Base-by-base conservation (phyloP, 2,888 invertebrate species). In the Diplolepis rosae region DNA sequence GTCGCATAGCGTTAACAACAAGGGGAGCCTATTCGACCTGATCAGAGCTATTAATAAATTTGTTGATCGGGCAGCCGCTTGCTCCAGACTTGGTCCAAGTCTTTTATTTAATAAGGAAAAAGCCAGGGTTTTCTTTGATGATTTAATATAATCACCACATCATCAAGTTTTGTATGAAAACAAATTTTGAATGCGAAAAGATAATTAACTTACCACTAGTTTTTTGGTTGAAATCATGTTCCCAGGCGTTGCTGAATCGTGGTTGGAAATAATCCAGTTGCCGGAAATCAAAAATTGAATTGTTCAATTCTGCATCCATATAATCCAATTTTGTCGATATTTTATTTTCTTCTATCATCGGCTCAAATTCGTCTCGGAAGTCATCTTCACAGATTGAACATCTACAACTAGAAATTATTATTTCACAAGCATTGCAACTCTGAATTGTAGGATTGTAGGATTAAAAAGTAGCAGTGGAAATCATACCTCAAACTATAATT, bases 251-350 rank as follows among this genome's bases (percentile, higher is more conserved):
- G 24, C 24, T n/a, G 3, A 61, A n/a, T 61, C 35, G 22, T n/a
- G n/a, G 24, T n/a, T 39, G 39, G 27, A 32, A 39, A 39, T 61
- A 39, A 61, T 61, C n/a, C 39, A n/a, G 11, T 35, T 61, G 22
- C 35, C 35, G 7, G 39, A 61, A 22, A 66, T 78, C 72, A 65
- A 30, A 39, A 28, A 39, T 68, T 13, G 68, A 70, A 70, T 75
- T 74, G 50, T 75, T 75, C 54, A 56, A 68, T 35, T 71, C 68
- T 68, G 70, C 74, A 71, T 81, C 77, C 48, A 77, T 81, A 78
- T 78, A 82, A 52, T 82, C 80, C 56, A 83, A 77, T 45, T 75
- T 79, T 66, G 77, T 71, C 18, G 80, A 78, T 77, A 83, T 80
- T 68, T 79, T 75, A 54, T 81, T 78, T 68, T 66, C 69, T 24